Base-by-base conservation (phyloP, 2,113 vertebrate species). In the Desmodus rotundus region DNA sequence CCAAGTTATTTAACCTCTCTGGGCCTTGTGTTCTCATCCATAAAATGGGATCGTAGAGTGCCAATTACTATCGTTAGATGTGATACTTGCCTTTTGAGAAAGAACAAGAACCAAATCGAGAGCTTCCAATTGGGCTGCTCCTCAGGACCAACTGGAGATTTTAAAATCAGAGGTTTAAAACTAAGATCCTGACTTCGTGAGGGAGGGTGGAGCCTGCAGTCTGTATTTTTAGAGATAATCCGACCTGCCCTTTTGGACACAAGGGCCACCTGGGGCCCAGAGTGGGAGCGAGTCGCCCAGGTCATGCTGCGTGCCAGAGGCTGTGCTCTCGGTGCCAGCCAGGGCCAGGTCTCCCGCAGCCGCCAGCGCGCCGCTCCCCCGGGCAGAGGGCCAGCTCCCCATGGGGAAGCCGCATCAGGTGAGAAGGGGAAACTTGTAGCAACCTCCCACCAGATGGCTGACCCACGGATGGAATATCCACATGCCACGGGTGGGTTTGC, bases 321-420 rank as follows among this genome's bases (percentile, higher is more conserved):
- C 50, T 12, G 8, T 52, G 56, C 31, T 45, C 41, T n/a, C 5
- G 15, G 17, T 22, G 2, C 19, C 1, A 0, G 26, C 77, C 41
- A 33, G 72, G 73, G 47, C 76, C 63, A 26, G 50, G 12, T 10
- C 70, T 72, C 86, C 76, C 11, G 81, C 22, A 15, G 4, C 6
- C 63, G 9, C 52, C 87, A 13, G 43, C 7, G 0, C 1, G 13
- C 36, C 33, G 24, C 20, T 38, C 12, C 77, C 61, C 38, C 9
- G 14, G 47, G 82, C 61, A 26, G 13, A 4, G 6, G n/a, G 82
- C 58, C 84, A 87, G 61, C 14, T 31, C 38, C 88, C 85, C 33
- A 0, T 0, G 2, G 65, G 52, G n/a, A 33, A 41, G n/a, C 43
- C 24, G 0, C 4, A 13, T 13, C 17, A 15, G 20, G 1, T 7